phyloP scores from a whole-genome alignment of 2,113 vertebrate species.

The Cricetomys ansorgei region DNA sequence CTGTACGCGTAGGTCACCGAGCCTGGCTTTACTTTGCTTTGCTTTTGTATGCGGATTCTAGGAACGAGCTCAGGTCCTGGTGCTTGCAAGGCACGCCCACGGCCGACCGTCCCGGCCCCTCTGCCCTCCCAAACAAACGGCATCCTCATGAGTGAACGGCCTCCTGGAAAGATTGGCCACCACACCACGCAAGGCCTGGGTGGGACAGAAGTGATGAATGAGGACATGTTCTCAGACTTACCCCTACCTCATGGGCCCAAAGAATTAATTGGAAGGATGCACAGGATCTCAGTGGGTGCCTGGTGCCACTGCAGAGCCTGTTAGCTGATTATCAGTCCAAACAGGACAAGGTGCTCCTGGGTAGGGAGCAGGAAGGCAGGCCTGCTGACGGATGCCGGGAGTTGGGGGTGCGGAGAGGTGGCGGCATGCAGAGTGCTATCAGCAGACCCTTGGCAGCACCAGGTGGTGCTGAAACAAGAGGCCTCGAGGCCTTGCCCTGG shows the following conservation, averaged over 20 bases:
- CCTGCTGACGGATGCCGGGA: neutral
- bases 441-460: neutral
- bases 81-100: neutral
- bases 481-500: neutral
- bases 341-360: too few relatives aligned
- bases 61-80: neutral
- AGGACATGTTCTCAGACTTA: neutral
- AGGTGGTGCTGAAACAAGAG: neutral
- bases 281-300: accelerated
- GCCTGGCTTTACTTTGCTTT: neutral
- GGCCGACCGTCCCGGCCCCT: accelerated
- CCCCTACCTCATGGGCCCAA: accelerated
- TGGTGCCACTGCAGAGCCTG: accelerated
- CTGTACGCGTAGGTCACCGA: too few relatives aligned
- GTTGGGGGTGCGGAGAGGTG: neutral
- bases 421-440: neutral
- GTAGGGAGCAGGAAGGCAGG: neutral
- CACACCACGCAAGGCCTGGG: neutral
- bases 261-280: accelerated
- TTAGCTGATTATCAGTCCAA: neutral
- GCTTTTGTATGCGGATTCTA: neutral
- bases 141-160: neutral
- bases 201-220: neutral
- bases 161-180: neutral
- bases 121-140: neutral